Base-by-base conservation (phyloP, 2,797 vertebrate species). In the Acrocephalus scirpaceus region DNA sequence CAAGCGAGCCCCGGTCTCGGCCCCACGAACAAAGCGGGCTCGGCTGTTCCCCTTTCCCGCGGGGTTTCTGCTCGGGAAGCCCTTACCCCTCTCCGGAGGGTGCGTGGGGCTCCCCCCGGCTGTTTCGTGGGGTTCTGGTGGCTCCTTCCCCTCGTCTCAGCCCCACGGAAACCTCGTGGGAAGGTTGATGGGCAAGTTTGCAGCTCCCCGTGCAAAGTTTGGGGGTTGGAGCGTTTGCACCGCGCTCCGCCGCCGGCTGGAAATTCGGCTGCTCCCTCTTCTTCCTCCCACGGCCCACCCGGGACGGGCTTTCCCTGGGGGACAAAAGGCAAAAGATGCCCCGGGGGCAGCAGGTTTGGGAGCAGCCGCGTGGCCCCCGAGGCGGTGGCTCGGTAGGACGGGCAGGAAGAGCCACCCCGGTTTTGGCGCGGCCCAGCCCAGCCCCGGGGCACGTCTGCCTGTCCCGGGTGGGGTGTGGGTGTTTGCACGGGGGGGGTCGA, bases 1-100 rank as follows among this genome's bases (percentile, higher is more conserved):
- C 73, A 1, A 36, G 44, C 51, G 72, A 90, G 60, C 72, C 82
- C 88, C 86, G 44, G 56, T 86, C 69, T 69, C 56, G 76, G 86
- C 72, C 61, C 88, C 88, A 7, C 50, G 45, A 76, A 90, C 88
- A 90, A 90, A 93, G 90, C 69, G 61, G 26, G 19, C 23, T 76
- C 16, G 32, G 51, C 44, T n/a, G 95, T 91, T 90, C 91, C 93
- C 29, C 67, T 86, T 74, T 30, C 81, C 95, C n/a, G 12, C 8
- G 10, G 66, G 51, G 15, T 57, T 56, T 89, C 81, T 91, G 85
- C 92, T 61, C 74, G 92, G 94, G 86, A 88, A 67, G 7, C 67
- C 75, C 83, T 38, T 7, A 22, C 13, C 10, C n/a, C 45, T 14
- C 32, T n/a, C 38, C 7, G 38, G 27, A 20, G 11, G 27, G 10